A percentile compares a stretch with the other conserved stretches of the same genome.
Evolutionary conservation across 2,797 vertebrate genomes (phyloP).

Genomic region (Labeo calbasu): DNA sequence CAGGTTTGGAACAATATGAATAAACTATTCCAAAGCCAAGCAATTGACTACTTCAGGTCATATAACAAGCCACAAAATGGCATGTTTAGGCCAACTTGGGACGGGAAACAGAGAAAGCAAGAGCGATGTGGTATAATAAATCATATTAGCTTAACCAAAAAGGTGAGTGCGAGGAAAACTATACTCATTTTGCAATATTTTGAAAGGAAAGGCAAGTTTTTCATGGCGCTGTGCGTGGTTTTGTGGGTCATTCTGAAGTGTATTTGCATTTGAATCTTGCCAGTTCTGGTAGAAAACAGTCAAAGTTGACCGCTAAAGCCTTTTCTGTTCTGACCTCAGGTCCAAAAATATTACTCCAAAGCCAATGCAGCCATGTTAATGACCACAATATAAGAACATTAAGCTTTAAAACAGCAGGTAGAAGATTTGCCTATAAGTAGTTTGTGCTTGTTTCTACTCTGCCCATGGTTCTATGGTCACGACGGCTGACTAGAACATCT

Average conservation of each 20-base stretch:
- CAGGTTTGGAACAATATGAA: neutral
- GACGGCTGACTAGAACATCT: slow-evolving; percentile 27
- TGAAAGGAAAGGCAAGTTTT: slow-evolving; percentile 14
- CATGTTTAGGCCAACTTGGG: neutral
- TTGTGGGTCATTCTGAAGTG: neutral
- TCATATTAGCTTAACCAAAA: neutral
- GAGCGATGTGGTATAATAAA: neutral
- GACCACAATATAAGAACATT: slow-evolving; percentile 14
- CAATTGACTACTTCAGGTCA: neutral
- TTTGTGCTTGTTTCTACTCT: neutral
- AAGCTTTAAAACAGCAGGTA: neutral
- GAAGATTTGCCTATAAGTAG: neutral
- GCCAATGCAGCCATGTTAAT: neutral
- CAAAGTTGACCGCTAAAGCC: slow-evolving; percentile 23
- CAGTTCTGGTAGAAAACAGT: slow-evolving; percentile 22
- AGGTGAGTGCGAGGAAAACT: neutral
- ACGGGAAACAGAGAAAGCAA: neutral
- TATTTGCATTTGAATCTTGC: neutral
- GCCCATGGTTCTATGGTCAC: slow-evolving; percentile 19
- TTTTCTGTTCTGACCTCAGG: slow-evolving; percentile 11
- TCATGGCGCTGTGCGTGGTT: neutral
- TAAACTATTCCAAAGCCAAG: neutral
- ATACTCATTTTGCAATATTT: slow-evolving; percentile 1
- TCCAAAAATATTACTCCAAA: slow-evolving; percentile 16
- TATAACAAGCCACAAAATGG: neutral